These are phyloP conservation scores for Parnassius orleans DNA, from an alignment of 2,888 invertebrate genomes.

Conservation along the genomic window DNA sequence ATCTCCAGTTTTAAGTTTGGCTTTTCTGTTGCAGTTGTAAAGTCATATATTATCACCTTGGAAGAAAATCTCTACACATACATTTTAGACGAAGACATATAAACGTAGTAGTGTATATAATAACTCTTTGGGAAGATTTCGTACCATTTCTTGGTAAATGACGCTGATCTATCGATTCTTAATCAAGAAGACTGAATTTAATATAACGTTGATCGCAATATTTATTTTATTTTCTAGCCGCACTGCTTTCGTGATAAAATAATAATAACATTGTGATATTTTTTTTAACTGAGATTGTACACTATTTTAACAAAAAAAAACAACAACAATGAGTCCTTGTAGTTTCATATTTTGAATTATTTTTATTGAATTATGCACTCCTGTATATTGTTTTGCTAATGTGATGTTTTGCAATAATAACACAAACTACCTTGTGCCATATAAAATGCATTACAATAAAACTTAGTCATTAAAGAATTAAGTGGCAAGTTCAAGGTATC, in stretches of 20 bases:
- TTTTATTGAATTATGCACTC: too few relatives aligned
- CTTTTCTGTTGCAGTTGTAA: too few relatives aligned
- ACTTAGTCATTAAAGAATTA: constrained; percentile 3
- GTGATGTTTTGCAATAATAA: not conserved
- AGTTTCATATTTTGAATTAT: too few relatives aligned
- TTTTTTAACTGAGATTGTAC: too few relatives aligned
- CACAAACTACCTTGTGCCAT: constrained; percentile 10
- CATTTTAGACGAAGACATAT: too few relatives aligned
- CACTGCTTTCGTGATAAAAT: not conserved
- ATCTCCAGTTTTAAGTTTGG: too few relatives aligned
- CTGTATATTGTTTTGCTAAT: not conserved
- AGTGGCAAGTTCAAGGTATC: constrained; percentile 42
- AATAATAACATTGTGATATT: not conserved
- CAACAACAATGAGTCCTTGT: too few relatives aligned
- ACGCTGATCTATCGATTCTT: constrained; percentile 2
- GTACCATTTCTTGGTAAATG: not conserved
- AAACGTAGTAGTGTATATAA: too few relatives aligned
- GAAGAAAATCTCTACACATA: too few relatives aligned
- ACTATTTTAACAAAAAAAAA: too few relatives aligned
- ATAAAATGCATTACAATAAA: constrained; percentile 26
- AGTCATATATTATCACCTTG: too few relatives aligned
- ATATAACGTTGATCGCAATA: not conserved
- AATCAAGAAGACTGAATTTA: constrained; percentile 24
- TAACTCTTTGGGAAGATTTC: too few relatives aligned
- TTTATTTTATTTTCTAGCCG: not conserved